phyloP scores from a whole-genome alignment of 2,113 vertebrate species.

The Epinephelus lanceolatus region DNA sequence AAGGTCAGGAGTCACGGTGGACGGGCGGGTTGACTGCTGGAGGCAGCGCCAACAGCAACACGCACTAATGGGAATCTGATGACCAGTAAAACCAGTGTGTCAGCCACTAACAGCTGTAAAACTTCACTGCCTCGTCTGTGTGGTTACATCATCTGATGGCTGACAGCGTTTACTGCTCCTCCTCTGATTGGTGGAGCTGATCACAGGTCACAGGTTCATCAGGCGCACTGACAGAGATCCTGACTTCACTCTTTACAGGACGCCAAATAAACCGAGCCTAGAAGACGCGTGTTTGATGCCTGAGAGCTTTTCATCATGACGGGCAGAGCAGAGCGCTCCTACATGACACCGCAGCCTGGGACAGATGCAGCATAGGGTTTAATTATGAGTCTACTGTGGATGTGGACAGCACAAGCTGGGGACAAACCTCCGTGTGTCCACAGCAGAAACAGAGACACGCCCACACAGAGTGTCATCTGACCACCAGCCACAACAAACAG shows the following conservation, averaged over 20 bases:
- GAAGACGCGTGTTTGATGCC: too few species aligned
- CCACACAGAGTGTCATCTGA: constrained; percentile 23
- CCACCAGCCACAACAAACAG: constrained; percentile 6
- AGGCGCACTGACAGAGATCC: too few species aligned
- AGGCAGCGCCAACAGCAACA: not conserved
- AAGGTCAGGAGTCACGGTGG: not conserved
- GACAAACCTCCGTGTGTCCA: not conserved
- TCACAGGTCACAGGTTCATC: not conserved
- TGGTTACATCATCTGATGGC: not conserved
- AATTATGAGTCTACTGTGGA: too few species aligned
- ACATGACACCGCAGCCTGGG: too few species aligned
- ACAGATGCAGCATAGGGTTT: too few species aligned
- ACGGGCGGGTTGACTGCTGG: not conserved
- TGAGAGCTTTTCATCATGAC: too few species aligned
- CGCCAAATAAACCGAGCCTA: too few species aligned
- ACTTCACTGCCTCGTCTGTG: not conserved
- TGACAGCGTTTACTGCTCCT: not conserved
- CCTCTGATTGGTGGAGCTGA: constrained; percentile 4
- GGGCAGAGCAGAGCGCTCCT: too few species aligned
- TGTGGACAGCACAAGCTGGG: too few species aligned
- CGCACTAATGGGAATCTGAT: constrained; percentile 9
- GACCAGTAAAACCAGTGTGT: not conserved
- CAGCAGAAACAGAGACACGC: not conserved
- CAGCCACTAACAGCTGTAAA: not conserved
- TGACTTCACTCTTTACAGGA: too few species aligned